Base-by-base conservation (phyloP, 1,140 invertebrate genomes). In the Paraescarpia echinospica region DNA sequence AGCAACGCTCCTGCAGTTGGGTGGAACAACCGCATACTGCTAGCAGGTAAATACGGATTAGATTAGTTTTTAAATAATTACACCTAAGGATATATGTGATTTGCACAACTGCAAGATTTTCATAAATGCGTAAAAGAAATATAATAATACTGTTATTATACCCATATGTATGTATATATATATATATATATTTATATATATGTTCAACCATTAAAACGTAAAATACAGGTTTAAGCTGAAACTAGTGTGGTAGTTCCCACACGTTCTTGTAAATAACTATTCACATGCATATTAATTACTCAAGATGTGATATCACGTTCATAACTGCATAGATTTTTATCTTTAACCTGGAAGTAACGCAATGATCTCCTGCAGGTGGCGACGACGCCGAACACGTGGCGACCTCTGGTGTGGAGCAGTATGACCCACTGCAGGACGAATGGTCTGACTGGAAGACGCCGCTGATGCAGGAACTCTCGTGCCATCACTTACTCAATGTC, bases 401-500 rank as follows among this genome's bases (percentile, higher is more conserved):
- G 90, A 90, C 90, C 12, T 33, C 90, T 41, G 90, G 18, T 18
- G 90, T 90, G 18, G 90, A 90, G 90, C 34, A 90, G 35, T 90
- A 90, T 31, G 27, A 41, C 90, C 8, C 27, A 22, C 12, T 18
- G 90, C 12, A 27, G 90, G 90, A 90, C 90, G 90, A 34, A 22
- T n/a, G 18, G 90, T 35, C 34, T 41, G 34, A 6, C 90, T 90
- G n/a, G 27, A 22, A 90, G 27, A 18, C 35, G 18, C n/a, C 90
- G 1, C n/a, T 90, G 34, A 90, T 18, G 90, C 34, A 27, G n/a
- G n/a, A 33, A 41, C 18, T 90, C 27, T 33, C 90, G 1, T 90
- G 90, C n/a, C 90, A 90, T n/a, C 5, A 31, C 90, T 41, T 90
- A 41, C 5, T 90, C 90, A 90, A n/a, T 41, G n/a, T 90, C n/a